These are phyloP conservation scores for Alectura lathami DNA, from an alignment of 2,113 vertebrate genomes.

Conservation along the genomic window DNA sequence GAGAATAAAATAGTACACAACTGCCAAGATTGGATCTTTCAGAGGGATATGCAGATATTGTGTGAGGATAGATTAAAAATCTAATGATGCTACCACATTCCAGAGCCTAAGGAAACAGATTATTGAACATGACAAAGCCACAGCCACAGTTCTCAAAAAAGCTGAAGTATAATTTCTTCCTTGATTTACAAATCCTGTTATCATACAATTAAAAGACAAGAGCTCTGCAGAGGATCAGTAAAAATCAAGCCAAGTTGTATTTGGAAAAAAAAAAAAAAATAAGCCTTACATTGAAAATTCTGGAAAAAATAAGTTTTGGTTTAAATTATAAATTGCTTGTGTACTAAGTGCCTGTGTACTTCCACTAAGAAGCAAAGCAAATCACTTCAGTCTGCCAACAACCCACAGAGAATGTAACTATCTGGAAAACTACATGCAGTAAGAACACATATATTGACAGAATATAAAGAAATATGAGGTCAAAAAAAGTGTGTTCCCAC, in stretches of 20 bases:
- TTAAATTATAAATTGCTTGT: background rate
- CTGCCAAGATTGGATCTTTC: background rate
- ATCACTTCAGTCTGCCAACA: background rate
- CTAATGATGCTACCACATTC: background rate
- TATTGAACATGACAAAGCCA: background rate
- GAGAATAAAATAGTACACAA: background rate
- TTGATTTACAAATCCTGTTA: background rate
- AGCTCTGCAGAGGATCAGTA: background rate
- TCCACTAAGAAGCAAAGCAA: background rate
- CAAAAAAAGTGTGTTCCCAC: background rate
- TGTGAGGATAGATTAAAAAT: background rate
- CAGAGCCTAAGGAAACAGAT: background rate
- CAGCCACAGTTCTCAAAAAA: background rate
- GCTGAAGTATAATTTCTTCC: background rate
- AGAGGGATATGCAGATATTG: background rate
- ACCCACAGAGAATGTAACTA: background rate
- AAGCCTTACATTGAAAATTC: background rate
- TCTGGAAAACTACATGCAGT: background rate
- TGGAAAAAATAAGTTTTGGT: background rate
- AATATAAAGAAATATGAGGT: background rate
- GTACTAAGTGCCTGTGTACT: background rate
- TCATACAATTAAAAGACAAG: background rate
- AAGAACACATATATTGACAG: background rate
- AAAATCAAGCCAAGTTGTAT: background rate
- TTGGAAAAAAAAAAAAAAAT: background rate